Conservation (phyloP, 2,113 vertebrate genomes). For the Tragelaphus imberbis region DNA sequence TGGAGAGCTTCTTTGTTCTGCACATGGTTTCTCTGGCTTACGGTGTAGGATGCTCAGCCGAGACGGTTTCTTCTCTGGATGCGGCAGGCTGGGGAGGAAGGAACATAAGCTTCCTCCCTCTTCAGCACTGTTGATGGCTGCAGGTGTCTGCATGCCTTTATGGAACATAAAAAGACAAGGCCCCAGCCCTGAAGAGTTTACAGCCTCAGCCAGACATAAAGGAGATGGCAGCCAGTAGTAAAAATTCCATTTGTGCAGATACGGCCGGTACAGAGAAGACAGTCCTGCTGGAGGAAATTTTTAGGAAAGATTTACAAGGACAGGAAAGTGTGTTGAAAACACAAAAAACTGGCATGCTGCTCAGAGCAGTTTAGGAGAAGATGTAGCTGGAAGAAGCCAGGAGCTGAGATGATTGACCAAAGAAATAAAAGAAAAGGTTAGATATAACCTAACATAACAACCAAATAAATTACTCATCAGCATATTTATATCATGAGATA, state of each 20-base stretch:
- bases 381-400: no score
- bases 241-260: neutral
- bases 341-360: neutral
- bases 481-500: neutral
- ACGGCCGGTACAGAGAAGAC: neutral
- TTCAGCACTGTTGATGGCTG: fast-evolving
- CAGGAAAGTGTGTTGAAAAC: neutral
- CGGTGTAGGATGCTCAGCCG: fast-evolving
- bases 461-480: neutral
- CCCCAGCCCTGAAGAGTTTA: neutral
- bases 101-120: no score
- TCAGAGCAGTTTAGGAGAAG: neutral
- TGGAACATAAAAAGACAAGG: neutral
- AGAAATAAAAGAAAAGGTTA: no score
- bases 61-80: neutral
- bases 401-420: neutral
- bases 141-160: neutral
- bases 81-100: no score
- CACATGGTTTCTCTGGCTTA: neutral
- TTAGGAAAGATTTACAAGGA: neutral
- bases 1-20: neutral
- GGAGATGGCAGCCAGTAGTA: neutral
- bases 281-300: neutral
- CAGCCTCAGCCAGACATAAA: neutral
- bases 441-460: neutral